These are phyloP conservation scores for Misgurnus mizolepis DNA, from an alignment of 2,113 vertebrate genomes.

Conservation along the genomic window DNA sequence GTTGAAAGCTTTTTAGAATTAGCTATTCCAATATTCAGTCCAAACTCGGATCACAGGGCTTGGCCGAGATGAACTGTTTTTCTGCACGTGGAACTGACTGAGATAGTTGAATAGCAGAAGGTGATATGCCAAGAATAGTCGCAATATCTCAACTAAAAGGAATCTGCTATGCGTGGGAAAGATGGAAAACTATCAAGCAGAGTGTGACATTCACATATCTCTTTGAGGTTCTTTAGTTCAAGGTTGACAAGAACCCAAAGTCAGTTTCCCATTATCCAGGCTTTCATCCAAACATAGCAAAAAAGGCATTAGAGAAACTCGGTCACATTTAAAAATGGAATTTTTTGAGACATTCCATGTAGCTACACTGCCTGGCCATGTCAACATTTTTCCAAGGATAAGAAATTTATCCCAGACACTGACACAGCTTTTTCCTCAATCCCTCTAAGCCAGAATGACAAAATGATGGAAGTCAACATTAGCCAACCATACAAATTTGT, in stretches of 20 bases:
- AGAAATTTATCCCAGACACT: neutral
- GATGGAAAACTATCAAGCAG: slow-evolving; percentile 9
- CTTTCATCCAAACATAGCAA: neutral
- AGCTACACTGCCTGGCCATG: neutral
- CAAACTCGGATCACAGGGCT: neutral
- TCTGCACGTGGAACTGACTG: neutral
- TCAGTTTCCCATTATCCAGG: neutral
- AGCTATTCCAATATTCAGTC: neutral
- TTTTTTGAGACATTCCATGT: neutral
- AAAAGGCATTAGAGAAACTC: neutral
- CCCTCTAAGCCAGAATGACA: slow-evolving; percentile 12
- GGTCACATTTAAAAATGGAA: neutral
- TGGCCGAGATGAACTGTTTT: neutral
- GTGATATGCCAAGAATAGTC: neutral
- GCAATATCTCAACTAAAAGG: slow-evolving; percentile 20
- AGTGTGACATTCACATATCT: neutral
- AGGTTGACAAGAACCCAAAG: neutral
- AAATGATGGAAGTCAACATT: neutral
- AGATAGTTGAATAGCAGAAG: neutral
- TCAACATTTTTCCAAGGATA: neutral
- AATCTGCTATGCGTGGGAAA: slow-evolving; percentile 25
- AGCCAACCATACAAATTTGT: slow-evolving; percentile 24
- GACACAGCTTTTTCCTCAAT: neutral
- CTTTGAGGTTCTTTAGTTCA: neutral
- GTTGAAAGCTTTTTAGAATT: neutral